Base-by-base conservation (phyloP, 2,797 vertebrate species). In the Garrulus glandarius region DNA sequence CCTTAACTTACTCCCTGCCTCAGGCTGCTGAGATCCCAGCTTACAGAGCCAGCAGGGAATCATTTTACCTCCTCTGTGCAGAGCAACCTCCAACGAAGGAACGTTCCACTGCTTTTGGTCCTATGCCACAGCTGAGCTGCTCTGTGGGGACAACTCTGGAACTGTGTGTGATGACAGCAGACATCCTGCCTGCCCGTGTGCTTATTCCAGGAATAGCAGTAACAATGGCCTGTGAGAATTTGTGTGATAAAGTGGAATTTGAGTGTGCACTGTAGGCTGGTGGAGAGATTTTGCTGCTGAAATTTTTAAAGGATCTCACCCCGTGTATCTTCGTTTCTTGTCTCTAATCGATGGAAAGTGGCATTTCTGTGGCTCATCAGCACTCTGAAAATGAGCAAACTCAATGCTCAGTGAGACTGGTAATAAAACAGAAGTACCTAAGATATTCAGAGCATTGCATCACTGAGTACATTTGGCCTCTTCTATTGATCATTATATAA, bases 111-210 rank as follows among this genome's bases (percentile, higher is more conserved):
- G 27, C 18, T 85, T 83, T 77, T 2, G 2, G 34, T 49, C 27
- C 34, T 1, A 0, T 60, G 37, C 13, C n/a, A 18, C 27, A 63
- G 13, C 15, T 47, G 29, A 82, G 11, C 32, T 77, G 14, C 41
- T 56, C 67, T 2, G 1, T 52, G 14, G 8, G 13, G 4, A 4
- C 47, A 8, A 10, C 24, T n/a, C 63, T 81, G 0, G 0, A 34
- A 26, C 20, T 27, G 26, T 3, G 57, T 15, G 6, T 43, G 57
- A 69, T 29, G 32, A 64, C 11, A 83, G 49, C 24, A 87, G 41
- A 34, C 20, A 22, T 11, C 4, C 37, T 32, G 37, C 29, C 36
- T 67, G 32, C 29, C 19, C 26, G 43, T 19, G 6, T n/a, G 7
- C 32, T 26, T 65, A 7, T 59, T 57, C 41, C 4, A 6, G 46